phyloP scores from a whole-genome alignment of 2,888 invertebrate genomes.

The Entomobrya proxima region DNA sequence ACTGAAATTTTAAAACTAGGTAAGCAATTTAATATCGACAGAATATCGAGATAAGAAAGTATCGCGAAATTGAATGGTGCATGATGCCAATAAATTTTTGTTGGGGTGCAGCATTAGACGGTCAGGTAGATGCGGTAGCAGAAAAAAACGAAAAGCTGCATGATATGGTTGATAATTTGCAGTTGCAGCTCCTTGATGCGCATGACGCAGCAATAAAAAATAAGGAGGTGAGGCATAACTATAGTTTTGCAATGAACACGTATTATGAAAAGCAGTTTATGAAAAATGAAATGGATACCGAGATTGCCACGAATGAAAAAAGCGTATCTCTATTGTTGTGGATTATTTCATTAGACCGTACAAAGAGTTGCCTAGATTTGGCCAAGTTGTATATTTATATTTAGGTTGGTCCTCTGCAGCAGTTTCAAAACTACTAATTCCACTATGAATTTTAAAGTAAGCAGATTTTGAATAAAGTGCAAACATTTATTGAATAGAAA shows the following conservation, averaged over 20 bases:
- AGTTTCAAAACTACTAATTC: too few relatives aligned
- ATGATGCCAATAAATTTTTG: not conserved
- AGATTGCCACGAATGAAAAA: too few relatives aligned
- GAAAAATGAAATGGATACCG: not conserved
- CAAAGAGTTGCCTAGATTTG: too few relatives aligned
- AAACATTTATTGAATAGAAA: too few relatives aligned
- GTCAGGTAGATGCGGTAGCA: not conserved
- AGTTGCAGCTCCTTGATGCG: not conserved
- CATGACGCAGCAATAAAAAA: not conserved
- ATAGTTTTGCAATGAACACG: not conserved
- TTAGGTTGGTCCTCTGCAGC: too few relatives aligned
- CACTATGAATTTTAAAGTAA: too few relatives aligned
- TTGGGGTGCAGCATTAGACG: not conserved
- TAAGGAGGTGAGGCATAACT: not conserved
- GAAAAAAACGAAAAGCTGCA: not conserved
- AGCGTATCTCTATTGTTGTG: too few relatives aligned
- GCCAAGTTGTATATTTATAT: too few relatives aligned
- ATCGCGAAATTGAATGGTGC: not conserved
- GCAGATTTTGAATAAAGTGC: too few relatives aligned
- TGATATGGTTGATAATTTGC: not conserved
- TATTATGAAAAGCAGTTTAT: not conserved
- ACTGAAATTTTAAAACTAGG: too few relatives aligned
- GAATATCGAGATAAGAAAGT: not conserved
- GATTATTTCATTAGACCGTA: too few relatives aligned
- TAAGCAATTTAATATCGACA: too few relatives aligned